Conservation (phyloP, 2,797 vertebrate species). For the Cossypha polioptera region DNA sequence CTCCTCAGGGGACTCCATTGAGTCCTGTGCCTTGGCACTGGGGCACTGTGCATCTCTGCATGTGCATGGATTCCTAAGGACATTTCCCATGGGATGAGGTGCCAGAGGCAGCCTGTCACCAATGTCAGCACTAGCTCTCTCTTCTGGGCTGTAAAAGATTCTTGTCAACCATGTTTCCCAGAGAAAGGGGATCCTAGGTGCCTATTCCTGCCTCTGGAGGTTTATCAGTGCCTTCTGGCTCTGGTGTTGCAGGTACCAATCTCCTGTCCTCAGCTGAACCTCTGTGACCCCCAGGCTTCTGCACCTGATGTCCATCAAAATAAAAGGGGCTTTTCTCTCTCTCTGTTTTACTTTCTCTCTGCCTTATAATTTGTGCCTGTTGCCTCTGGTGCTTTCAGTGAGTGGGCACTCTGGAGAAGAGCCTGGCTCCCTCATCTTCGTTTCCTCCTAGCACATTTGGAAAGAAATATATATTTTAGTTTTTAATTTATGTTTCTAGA, state of each 20-base stretch:
- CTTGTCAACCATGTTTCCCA: neutral
- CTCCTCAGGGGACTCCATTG: neutral
- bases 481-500: neutral
- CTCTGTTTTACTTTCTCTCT: neutral
- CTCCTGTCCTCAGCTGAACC: neutral
- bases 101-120: neutral
- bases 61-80: accelerated
- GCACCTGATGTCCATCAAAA: neutral
- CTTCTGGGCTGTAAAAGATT: neutral
- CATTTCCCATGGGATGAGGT: neutral
- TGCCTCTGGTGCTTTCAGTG: neutral
- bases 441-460: neutral
- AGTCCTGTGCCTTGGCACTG: neutral
- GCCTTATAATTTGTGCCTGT: neutral
- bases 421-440: neutral
- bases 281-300: neutral
- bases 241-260: accelerated
- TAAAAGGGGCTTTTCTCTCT: neutral
- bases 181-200: neutral
- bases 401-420: neutral
- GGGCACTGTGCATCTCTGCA: neutral
- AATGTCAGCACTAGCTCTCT: neutral
- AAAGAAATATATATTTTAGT: neutral
- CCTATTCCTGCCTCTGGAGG: neutral
- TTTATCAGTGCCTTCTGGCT: neutral